These are phyloP conservation scores for Macropodus opercularis DNA, from an alignment of 2,797 vertebrate genomes.

Conservation along the genomic window DNA sequence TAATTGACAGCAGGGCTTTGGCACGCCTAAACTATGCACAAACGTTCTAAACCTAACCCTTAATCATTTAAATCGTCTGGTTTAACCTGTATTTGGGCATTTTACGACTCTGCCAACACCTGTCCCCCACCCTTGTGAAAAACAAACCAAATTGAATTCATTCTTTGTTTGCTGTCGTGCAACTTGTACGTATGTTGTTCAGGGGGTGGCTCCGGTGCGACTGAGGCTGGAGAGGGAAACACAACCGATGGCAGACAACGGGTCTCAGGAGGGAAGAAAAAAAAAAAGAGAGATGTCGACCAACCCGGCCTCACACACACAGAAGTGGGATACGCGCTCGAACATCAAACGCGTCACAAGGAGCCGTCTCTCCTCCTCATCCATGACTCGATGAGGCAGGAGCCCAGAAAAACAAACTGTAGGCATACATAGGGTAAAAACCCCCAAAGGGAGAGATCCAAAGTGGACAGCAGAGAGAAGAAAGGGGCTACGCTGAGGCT, in stretches of 20 bases:
- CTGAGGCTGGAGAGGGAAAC: conserved; percentile 59
- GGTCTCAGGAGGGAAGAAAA: conserved; percentile 63
- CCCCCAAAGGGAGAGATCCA: conserved; percentile 59
- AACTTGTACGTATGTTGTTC: conserved; percentile 40
- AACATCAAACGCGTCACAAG: conserved; percentile 64
- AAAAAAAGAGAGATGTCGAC: conserved; percentile 67
- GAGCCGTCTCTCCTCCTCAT: conserved; percentile 35
- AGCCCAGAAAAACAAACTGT: conserved; percentile 56
- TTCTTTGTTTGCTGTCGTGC: conserved; percentile 49
- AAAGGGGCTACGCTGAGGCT: conserved; percentile 73
- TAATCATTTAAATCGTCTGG: conserved; percentile 74
- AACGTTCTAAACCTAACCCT: conserved; percentile 72
- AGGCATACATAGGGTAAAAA: conserved; percentile 63
- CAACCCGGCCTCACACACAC: conserved; percentile 25
- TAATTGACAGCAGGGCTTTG: conserved; percentile 71
- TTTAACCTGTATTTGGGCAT: conserved; percentile 77
- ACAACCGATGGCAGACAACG: conserved; percentile 63
- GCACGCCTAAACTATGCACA: conserved; percentile 73
- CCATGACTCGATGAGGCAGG: conserved; percentile 38
- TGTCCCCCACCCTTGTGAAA: conserved; percentile 58
- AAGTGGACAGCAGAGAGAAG: conserved; percentile 46
- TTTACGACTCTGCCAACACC: conserved; percentile 67
- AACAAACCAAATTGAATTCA: conserved; percentile 56
- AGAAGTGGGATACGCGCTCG: conserved; percentile 15
- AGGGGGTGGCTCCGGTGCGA: conserved; percentile 42